Conservation (phyloP, 2,797 vertebrate genomes). For the Gallinago stenura region DNA sequence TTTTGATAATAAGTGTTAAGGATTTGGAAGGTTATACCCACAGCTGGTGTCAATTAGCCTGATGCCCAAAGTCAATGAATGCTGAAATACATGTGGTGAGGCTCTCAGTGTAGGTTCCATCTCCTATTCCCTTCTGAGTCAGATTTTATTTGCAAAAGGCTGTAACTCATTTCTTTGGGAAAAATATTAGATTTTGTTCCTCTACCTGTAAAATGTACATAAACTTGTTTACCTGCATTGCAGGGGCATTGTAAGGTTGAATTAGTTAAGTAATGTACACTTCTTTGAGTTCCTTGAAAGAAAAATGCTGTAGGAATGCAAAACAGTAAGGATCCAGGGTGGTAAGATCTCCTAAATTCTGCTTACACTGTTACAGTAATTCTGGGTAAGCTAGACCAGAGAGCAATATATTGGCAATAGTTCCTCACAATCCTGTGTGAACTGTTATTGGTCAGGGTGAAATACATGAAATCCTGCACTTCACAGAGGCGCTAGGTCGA, state of each 20-base stretch:
- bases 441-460: not conserved
- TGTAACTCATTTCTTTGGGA: not conserved
- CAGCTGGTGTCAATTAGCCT: not conserved
- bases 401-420: not conserved
- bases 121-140: not conserved
- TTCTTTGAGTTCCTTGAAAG: not conserved
- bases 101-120: not conserved
- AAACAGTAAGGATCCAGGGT: not conserved
- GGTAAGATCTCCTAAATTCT: not conserved
- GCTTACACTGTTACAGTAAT: not conserved
- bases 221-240: conserved; percentile 11
- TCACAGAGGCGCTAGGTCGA: not conserved
- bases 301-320: conserved; percentile 30
- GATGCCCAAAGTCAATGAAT: not conserved
- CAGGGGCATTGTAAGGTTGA: conserved; percentile 2
- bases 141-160: not conserved
- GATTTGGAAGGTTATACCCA: not conserved
- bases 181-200: conserved; percentile 42
- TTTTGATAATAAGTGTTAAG: not conserved
- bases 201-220: conserved; percentile 4
- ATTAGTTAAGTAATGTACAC: conserved; percentile 1
- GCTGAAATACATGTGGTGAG: not conserved
- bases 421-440: conserved; percentile 1
- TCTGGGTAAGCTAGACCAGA: not conserved
- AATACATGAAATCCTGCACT: not conserved